Evolutionary conservation across 2,113 vertebrate genomes (phyloP).

Genomic region (Cyprinus carpio): DNA sequence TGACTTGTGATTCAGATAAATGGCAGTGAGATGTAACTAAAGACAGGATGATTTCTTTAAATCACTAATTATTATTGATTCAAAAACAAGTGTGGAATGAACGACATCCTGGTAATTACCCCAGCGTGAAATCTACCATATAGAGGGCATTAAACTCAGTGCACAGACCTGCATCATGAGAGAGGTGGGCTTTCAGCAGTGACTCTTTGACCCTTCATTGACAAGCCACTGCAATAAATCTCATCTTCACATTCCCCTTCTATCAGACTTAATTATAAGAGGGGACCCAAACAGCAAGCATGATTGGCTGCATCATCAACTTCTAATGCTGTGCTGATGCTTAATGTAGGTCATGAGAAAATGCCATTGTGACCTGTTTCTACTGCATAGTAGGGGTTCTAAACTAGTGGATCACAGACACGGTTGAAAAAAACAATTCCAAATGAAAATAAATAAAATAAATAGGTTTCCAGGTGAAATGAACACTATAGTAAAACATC

Average conservation of each 20-base stretch:
- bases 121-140: conserved; percentile 6
- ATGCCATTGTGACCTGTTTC: not conserved
- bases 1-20: not conserved
- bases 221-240: conserved; percentile 52
- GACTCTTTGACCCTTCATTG: conserved; percentile 41
- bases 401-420: not conserved
- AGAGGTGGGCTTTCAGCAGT: conserved; percentile 26
- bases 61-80: conserved; percentile 5
- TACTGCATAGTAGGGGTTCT: not conserved
- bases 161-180: conserved; percentile 30
- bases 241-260: conserved; percentile 41
- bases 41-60: not conserved
- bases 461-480: no score
- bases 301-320: not conserved
- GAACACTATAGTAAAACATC: no score
- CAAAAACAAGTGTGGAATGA: conserved; percentile 1
- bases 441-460: not conserved
- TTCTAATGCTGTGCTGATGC: not conserved
- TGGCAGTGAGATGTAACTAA: not conserved
- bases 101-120: conserved; percentile 5
- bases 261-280: conserved; percentile 29
- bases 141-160: conserved; percentile 15
- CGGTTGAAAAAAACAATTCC: not conserved
- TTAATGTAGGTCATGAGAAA: conserved; percentile 11
- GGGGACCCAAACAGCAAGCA: not conserved